These are phyloP conservation scores for Acropternis orthonyx DNA, from an alignment of 2,797 vertebrate genomes.

Conservation along the genomic window DNA sequence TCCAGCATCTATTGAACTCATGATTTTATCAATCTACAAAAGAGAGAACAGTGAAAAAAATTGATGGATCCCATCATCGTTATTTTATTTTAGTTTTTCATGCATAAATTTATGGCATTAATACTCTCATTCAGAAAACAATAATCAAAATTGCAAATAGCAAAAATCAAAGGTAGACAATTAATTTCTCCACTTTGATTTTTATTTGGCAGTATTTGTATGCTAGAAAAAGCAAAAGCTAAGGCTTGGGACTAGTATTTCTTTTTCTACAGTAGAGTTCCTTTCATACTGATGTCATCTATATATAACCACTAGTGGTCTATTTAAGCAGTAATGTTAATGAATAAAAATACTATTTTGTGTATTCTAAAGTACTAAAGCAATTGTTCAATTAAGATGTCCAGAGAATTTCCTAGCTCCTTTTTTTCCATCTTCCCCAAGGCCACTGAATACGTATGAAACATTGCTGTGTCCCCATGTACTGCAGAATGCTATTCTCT, in stretches of 20 bases:
- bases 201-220: background rate
- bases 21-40: slow-evolving; percentile 95
- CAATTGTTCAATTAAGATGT: background rate
- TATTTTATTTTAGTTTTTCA: slow-evolving; percentile 15
- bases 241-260: background rate
- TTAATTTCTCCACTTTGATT: background rate
- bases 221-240: background rate
- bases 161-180: background rate
- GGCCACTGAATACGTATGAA: background rate
- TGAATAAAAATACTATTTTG: background rate
- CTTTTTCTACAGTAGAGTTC: background rate
- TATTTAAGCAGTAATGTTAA: background rate
- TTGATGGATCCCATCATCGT: background rate
- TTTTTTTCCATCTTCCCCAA: background rate
- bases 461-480: background rate
- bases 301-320: background rate
- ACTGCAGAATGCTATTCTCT: background rate
- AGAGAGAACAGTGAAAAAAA: slow-evolving; percentile 43
- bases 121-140: background rate
- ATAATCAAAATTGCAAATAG: background rate
- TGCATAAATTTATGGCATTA: background rate
- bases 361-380: background rate
- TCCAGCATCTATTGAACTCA: slow-evolving; percentile 94
- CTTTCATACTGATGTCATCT: background rate
- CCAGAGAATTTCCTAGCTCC: background rate